Base-by-base conservation (phyloP, 2,797 vertebrate species). In the Amblyraja radiata region DNA sequence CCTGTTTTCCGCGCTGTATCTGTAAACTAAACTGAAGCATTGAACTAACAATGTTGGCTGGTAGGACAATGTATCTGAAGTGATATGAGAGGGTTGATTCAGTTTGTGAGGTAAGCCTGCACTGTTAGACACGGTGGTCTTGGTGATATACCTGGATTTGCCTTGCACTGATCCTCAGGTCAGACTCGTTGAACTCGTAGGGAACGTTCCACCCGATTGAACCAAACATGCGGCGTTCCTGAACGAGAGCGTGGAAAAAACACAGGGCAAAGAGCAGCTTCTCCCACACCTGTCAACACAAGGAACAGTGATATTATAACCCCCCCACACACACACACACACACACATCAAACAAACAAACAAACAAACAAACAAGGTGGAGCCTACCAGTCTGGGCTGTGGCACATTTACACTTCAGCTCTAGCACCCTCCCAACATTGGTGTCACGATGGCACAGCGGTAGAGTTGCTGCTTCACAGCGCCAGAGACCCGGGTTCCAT, bases 141-240 rank as follows among this genome's bases (percentile, higher is more conserved):
- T 13, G 6, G 88, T 2, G 9, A 92, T 90, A 25, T 93, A 94
- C 94, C 94, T 94, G 94, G 18, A 94, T 86, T 77, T 94, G 94
- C 68, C 93, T 93, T 58, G 94, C 93, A 78, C 94, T 94, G 83
- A 94, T 94, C 65, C 93, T 93, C 23, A 94, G 80, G 46, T 94
- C 94, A 10, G 94, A 94, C 23, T 94, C 93, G 78, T 93, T 94
- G 81, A 94, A 94, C 90, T 94, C 93, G 90, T 94, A 94, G 2
- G 94, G 93, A 21, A 94, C 93, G 74, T 93, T 94, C 94, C 94
- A 94, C 14, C 94, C 94, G 36, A 94, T 93, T 28, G 94, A 93
- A 28, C 94, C 94, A 93, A 93, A 94, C 39, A 93, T 93, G 13
- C 94, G 86, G 8, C 94, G 93, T 91, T 94, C 94, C 92, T 94